Evolutionary conservation across 2,888 invertebrate species (phyloP).

Genomic region (Tachina lurida): DNA sequence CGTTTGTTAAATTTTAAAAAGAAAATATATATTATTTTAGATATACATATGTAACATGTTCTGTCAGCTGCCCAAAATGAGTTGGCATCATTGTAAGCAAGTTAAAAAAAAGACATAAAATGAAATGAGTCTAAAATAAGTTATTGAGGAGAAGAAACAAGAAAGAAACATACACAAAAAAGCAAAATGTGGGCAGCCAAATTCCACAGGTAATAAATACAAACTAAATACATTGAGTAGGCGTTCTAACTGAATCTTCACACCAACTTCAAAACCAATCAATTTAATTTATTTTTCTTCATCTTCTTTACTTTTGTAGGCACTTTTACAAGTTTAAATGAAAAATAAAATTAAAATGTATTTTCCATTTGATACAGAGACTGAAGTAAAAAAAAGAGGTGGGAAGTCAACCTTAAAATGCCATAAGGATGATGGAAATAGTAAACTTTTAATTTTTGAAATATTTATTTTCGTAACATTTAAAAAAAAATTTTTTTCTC

Average conservation of each 20-base stretch:
- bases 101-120: background rate
- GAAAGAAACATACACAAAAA: background rate
- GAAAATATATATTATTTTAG: no score
- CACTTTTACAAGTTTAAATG: conserved; percentile 22
- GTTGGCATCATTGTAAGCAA: background rate
- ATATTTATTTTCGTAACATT: no score
- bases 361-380: background rate
- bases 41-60: no score
- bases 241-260: conserved; percentile 56
- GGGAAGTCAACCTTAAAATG: conserved; percentile 5
- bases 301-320: conserved; percentile 9
- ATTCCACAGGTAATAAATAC: conserved; percentile 53
- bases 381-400: background rate
- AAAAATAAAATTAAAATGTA: conserved; percentile 25
- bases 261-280: conserved; percentile 29
- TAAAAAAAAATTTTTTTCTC: no score
- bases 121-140: background rate
- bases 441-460: no score
- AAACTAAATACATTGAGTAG: conserved; percentile 55
- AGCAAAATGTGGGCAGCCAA: conserved; percentile 48
- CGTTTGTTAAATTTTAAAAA: no score
- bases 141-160: conserved; percentile 19
- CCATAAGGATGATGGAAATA: background rate
- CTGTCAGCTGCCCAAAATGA: background rate
- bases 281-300: conserved; percentile 15